phyloP scores from a whole-genome alignment of 2,888 invertebrate species.

The Sphaeridia pumilis region DNA sequence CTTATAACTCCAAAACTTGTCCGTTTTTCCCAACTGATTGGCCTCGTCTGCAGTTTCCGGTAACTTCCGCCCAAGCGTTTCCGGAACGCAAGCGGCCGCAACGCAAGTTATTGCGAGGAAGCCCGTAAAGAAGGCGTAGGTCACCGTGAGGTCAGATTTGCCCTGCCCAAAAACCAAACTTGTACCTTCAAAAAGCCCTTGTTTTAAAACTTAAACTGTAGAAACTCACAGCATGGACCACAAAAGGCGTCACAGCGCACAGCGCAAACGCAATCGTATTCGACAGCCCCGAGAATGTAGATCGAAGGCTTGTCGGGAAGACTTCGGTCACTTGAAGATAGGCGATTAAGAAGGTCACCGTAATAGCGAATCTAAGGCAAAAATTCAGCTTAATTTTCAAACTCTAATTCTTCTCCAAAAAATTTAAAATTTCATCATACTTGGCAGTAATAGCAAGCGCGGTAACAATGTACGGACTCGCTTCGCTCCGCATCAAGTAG shows the following conservation, averaged over 20 bases:
- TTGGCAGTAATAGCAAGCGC: slow-evolving; percentile 1
- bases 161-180: slow-evolving; percentile 20
- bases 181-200: neutral
- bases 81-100: slow-evolving; percentile 48
- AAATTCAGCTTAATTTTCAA: neutral
- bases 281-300: slow-evolving; percentile 52
- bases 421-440: neutral
- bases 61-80: slow-evolving; percentile 50
- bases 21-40: slow-evolving; percentile 45
- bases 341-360: slow-evolving; percentile 48
- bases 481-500: neutral
- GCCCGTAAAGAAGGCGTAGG: slow-evolving; percentile 19
- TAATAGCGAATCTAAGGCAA: slow-evolving; percentile 37
- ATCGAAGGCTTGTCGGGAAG: slow-evolving; percentile 54
- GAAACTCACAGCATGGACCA: neutral
- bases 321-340: slow-evolving; percentile 49
- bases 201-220: neutral
- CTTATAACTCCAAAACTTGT: slow-evolving; percentile 41
- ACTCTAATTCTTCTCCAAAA: neutral
- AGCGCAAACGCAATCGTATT: slow-evolving; percentile 41
- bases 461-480: neutral
- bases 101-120: slow-evolving; percentile 37
- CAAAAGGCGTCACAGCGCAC: neutral
- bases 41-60: slow-evolving; percentile 54
- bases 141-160: slow-evolving; percentile 16